phyloP scores from a whole-genome alignment of 2,888 invertebrate genomes.

The Drosophila cognata region DNA sequence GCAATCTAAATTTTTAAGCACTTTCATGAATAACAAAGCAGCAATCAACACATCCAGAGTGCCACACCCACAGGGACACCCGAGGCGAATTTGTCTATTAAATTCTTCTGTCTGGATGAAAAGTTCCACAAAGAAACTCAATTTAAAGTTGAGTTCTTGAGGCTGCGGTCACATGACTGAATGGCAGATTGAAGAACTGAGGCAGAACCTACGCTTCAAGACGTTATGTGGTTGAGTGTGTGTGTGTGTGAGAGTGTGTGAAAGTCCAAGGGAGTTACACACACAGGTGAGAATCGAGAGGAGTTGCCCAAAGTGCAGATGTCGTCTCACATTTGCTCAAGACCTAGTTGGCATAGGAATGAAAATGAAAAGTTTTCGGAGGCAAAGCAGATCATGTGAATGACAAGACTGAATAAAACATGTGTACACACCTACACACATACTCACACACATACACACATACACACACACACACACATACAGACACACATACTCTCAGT shows the following conservation, averaged over 20 bases:
- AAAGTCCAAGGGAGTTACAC: slow-evolving; percentile 15
- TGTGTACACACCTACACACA: slow-evolving; percentile 14
- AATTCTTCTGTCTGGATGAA: slow-evolving; percentile 30
- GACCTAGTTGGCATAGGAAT: slow-evolving; percentile 28
- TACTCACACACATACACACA: slow-evolving; percentile 7
- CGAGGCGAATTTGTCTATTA: slow-evolving; percentile 40
- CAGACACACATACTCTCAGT: neutral
- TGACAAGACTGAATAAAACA: slow-evolving; percentile 17
- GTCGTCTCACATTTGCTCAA: slow-evolving; percentile 18
- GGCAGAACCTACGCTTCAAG: slow-evolving; percentile 10
- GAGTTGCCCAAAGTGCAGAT: slow-evolving; percentile 13
- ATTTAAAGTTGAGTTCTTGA: slow-evolving; percentile 61
- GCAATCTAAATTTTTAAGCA: slow-evolving; percentile 67
- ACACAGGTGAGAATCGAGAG: slow-evolving; percentile 34
- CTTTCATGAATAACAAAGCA: slow-evolving; percentile 74
- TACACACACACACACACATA: slow-evolving; percentile 1
- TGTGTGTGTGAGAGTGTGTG: slow-evolving; percentile 1
- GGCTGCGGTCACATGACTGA: slow-evolving; percentile 42
- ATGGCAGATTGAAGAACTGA: slow-evolving; percentile 59
- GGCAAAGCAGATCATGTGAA: slow-evolving; percentile 21
- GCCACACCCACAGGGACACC: slow-evolving; percentile 8
- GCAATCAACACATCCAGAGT: slow-evolving; percentile 59
- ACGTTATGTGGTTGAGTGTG: neutral
- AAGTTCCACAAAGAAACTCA: slow-evolving; percentile 67
- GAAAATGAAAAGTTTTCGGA: slow-evolving; percentile 45